Percentiles rank a stretch among this genome's conserved stretches.
Evolutionary conservation across 2,797 vertebrate species (phyloP).

Genomic region (Coccyzus lansbergi): DNA sequence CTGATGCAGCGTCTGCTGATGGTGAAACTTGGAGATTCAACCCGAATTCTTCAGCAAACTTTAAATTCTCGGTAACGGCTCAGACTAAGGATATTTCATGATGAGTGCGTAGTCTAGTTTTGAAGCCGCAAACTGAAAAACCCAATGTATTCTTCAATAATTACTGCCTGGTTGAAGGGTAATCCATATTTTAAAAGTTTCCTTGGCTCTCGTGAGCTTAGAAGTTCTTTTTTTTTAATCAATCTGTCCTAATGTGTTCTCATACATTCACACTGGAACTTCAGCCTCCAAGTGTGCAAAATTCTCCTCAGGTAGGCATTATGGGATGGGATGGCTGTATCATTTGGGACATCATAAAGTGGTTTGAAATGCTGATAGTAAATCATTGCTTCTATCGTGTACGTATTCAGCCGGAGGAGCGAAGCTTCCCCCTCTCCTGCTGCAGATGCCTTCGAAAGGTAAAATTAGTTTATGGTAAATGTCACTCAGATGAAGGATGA

Average conservation of each 20-base stretch:
- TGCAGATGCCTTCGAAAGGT: conserved; percentile 75
- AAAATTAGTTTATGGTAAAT: conserved; percentile 75
- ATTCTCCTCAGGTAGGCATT: not conserved
- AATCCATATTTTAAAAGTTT: conserved; percentile 52
- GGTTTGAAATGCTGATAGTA: not conserved
- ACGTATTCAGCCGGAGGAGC: not conserved
- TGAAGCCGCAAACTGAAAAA: conserved; percentile 3
- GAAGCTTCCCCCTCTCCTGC: not conserved
- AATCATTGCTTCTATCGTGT: conserved; percentile 10
- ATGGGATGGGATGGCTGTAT: not conserved
- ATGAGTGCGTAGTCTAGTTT: not conserved
- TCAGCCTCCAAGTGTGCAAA: not conserved
- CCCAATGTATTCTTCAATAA: conserved; percentile 27
- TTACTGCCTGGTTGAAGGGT: conserved; percentile 28
- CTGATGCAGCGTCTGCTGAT: not conserved
- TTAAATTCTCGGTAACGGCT: not conserved
- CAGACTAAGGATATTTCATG: not conserved
- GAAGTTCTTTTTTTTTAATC: conserved; percentile 16
- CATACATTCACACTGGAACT: conserved; percentile 31
- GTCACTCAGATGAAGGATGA: conserved; percentile 75
- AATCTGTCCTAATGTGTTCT: not conserved
- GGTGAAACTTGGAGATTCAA: not conserved
- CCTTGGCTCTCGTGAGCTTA: not conserved
- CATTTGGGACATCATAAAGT: not conserved
- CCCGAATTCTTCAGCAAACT: not conserved